Conservation (phyloP, 2,888 invertebrate species). For the Dynastes grantii region DNA sequence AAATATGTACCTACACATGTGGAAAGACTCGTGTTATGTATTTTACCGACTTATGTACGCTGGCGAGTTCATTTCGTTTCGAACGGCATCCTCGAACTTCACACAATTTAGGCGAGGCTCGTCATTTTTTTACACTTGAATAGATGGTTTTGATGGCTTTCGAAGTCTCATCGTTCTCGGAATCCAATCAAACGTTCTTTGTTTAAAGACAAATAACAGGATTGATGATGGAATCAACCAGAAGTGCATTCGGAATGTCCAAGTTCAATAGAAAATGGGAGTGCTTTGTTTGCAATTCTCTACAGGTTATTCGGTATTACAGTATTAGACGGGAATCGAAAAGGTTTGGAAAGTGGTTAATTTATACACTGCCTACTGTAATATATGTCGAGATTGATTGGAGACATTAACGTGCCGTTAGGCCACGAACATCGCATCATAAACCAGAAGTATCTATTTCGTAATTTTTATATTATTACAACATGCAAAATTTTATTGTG, state of each 20-base stretch:
- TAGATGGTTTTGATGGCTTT: conserved; percentile 2
- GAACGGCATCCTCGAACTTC: conserved; percentile 12
- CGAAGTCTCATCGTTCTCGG: conserved; percentile 14
- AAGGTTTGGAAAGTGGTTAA: neutral
- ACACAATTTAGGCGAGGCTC: conserved; percentile 19
- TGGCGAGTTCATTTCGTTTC: conserved; percentile 14
- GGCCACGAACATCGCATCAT: neutral
- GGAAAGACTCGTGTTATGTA: conserved; percentile 24
- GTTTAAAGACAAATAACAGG: conserved; percentile 30
- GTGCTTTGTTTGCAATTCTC: conserved; percentile 27
- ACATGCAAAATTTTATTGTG: no score
- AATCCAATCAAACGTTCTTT: conserved; percentile 14
- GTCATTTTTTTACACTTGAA: conserved; percentile 2
- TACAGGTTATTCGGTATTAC: neutral
- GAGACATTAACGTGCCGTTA: conserved; percentile 27
- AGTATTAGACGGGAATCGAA: neutral
- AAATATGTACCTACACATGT: conserved; percentile 1
- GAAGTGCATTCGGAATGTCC: neutral
- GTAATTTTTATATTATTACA: neutral
- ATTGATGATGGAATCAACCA: conserved; percentile 15
- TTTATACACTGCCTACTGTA: neutral
- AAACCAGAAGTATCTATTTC: neutral
- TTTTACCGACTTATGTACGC: conserved; percentile 8
- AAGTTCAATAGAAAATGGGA: conserved; percentile 28
- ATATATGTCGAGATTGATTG: neutral